Conservation (phyloP, 2,888 invertebrate genomes). For the Uloborus plumipes region DNA sequence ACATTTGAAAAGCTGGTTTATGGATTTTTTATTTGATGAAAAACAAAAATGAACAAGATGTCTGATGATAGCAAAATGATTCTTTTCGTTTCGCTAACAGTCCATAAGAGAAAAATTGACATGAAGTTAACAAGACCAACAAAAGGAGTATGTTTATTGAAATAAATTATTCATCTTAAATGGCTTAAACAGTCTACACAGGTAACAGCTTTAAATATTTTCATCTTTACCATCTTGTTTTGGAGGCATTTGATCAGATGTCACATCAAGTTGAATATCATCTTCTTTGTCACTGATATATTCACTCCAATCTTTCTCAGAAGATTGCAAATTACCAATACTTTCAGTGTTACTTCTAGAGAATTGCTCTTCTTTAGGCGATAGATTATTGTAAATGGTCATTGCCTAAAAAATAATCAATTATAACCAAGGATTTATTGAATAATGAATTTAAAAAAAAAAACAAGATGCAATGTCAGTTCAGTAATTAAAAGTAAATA, state of each 20-base stretch:
- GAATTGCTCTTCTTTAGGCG: conserved; percentile 10
- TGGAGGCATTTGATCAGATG: too few species aligned
- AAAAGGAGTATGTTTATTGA: background rate
- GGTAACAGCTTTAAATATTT: background rate
- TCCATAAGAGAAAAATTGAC: background rate
- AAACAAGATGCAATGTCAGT: background rate
- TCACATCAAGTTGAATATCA: background rate
- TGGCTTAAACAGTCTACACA: background rate
- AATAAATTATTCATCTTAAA: too few species aligned
- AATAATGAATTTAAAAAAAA: background rate
- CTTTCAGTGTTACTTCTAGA: background rate
- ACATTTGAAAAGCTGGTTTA: too few species aligned
- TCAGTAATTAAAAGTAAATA: background rate
- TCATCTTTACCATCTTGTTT: conserved; percentile 10
- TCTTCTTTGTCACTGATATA: conserved; percentile 61
- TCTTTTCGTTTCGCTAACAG: too few species aligned
- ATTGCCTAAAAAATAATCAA: conserved; percentile 41
- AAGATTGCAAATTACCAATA: background rate
- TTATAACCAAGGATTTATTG: background rate
- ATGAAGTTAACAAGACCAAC: background rate
- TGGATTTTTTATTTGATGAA: too few species aligned
- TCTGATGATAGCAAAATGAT: too few species aligned
- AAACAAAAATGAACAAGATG: too few species aligned
- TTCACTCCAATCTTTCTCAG: conserved; percentile 48
- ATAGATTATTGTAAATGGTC: conserved; percentile 55